Evolutionary conservation across 2,888 invertebrate genomes (phyloP), one percentile per base, ranked within the genome.

Genomic region (Epistrophe grossulariae): DNA sequence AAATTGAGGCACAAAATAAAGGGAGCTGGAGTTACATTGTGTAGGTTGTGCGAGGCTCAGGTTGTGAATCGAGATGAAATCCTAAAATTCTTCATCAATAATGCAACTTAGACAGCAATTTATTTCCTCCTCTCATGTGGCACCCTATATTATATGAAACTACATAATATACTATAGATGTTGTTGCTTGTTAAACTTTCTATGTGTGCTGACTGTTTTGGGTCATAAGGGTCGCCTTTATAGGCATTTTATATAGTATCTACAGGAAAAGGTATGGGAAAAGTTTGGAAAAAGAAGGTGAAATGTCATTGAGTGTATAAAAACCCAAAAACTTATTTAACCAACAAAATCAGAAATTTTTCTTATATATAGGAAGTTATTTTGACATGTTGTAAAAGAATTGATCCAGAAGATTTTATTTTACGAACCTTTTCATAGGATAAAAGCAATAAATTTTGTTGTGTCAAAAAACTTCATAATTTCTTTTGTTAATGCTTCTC

Each of bases 11-110:
- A 24, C 52, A 24, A 24, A 52, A 24, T 24, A 24, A 24, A 24
- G 1, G 13, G 43, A n/a, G n/a, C n/a, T n/a, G 15, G 43, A 11
- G 19, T 2, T 52, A 19, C 1, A 24, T 2, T 24, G 24, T 24
- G n/a, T 11, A 13, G 40, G 11, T 52, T 52, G n/a, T n/a, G 52
- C 24, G 52, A 24, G 17, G 48, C 19, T 60, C 9, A 38, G n/a
- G 52, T 35, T 55, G 31, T 19, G 28, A 57, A 70, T 57, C 17
- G 17, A 79, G 48, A 64, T 71, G 64, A 43, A 79, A 70, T 48
- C 38, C 45, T 64, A 38, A 35, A 79, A 62, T 48, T 52, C 50
- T 48, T 70, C 68, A 73, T 83, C 73, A 78, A 68, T 79, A 73
- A 73, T 68, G 68, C 68, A 50, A 52, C 68, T 68, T 68, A 52